Percentiles rank a stretch among this genome's conserved stretches.
phyloP scores from a whole-genome alignment of 2,113 vertebrate genomes.

The Malurus alboscapulatus region DNA sequence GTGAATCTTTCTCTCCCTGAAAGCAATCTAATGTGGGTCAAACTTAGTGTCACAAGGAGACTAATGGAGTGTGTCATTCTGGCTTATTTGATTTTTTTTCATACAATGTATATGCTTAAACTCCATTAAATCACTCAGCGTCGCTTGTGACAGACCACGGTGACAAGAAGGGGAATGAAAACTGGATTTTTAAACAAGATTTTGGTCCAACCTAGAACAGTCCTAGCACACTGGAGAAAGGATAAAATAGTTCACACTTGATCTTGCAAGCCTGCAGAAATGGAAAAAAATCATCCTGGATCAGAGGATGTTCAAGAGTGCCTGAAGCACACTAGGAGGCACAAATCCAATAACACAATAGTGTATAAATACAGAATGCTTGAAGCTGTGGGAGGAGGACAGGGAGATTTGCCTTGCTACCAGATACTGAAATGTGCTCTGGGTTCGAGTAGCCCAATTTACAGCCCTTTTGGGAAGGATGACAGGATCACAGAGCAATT shows the following conservation, averaged over 20 bases:
- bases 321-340: constrained; percentile 25
- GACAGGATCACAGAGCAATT: background rate
- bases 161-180: background rate
- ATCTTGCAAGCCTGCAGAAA: constrained; percentile 16
- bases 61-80: background rate
- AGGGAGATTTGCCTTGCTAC: background rate
- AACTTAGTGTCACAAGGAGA: background rate
- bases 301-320: background rate
- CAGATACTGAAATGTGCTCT: background rate
- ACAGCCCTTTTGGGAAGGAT: background rate
- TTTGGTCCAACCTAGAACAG: background rate
- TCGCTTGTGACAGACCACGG: background rate
- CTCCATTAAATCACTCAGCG: background rate
- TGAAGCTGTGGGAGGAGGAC: background rate
- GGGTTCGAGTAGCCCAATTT: background rate
- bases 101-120: background rate
- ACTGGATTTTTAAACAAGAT: background rate
- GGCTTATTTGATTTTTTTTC: background rate
- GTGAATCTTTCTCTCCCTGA: background rate
- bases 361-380: background rate
- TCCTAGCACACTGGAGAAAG: background rate
- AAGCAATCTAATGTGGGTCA: background rate
- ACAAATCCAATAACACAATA: background rate
- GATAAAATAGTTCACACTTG: background rate
- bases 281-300: background rate